Evolutionary conservation across 53 echinoderm and acorn worm species (phyloP), one percentile per base, ranked within the genome.

Genomic region (Holothuria leucospilota): DNA sequence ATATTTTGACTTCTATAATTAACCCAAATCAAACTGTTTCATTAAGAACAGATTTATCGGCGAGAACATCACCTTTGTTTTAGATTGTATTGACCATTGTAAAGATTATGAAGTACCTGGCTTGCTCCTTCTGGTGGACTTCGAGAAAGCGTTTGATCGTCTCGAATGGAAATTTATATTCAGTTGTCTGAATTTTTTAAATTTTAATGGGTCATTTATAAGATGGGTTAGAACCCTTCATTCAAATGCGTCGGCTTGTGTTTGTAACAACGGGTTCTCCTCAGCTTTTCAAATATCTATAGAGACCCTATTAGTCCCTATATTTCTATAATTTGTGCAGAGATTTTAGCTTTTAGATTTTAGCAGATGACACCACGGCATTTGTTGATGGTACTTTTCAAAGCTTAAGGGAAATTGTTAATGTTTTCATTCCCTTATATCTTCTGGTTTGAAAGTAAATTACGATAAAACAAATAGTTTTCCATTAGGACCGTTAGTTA

Each of bases 21-120:
- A 51, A n/a, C 25, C 51, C 20, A 53, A 52, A 46, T 51, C 77
- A 77, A 77, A 77, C 51, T 16, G 77, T 46, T 86, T 90, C 46
- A 59, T 88, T 9, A 29, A 75, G 29, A 84, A 68, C 18, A 62
- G 81, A 15, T 85, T 69, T 85, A 92, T 92, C 21, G 92, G 88
- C 1, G 85, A 92, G 78, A 88, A 91, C 59, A 65, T 78, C 40
- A 69, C 85, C n/a, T 2, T 49, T 18, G 78, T 84, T 63, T 59
- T 63, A 38, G 84, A 87, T 84, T 51, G 79, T 20, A 77, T 81
- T 79, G 65, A 86, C 68, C 29, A 39, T 77, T 46, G 42, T 8
- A 67, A 84, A 13, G 62, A 39, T 20, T 51, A 72, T 42, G 60
- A 69, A 10, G 71, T 88, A 24, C 79, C 63, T 56, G 91, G 91